Percentiles rank a stretch among this genome's conserved stretches.
These are phyloP conservation scores for Oryzias javanicus DNA, from an alignment of 2,113 vertebrate species.

Conservation along the genomic window DNA sequence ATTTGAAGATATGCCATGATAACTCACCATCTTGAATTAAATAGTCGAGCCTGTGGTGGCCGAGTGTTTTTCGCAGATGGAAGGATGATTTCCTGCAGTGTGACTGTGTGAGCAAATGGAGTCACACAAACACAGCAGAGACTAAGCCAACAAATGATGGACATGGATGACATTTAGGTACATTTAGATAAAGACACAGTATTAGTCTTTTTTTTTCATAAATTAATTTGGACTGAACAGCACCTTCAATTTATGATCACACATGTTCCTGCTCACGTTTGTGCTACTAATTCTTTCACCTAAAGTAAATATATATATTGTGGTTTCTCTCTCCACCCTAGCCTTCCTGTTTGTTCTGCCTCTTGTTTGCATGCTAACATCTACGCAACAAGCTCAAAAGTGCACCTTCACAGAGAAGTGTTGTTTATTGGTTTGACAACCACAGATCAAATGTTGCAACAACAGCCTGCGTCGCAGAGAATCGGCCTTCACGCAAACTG, in stretches of 20 bases:
- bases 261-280: too few species aligned
- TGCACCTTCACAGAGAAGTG: constrained; percentile 23
- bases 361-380: constrained; percentile 54
- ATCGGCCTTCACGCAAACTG: constrained; percentile 8
- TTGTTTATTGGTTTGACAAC: constrained; percentile 40
- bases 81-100: constrained; percentile 3
- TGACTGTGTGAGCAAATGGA: constrained; percentile 8
- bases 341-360: not conserved
- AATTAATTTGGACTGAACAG: too few species aligned
- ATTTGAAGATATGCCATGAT: too few species aligned
- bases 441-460: constrained; percentile 25
- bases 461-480: constrained; percentile 20
- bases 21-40: too few species aligned
- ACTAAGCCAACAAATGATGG: not conserved
- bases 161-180: not conserved
- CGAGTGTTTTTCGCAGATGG: constrained; percentile 3
- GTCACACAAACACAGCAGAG: constrained; percentile 6
- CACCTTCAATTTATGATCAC: too few species aligned
- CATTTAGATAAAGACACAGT: too few species aligned
- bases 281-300: too few species aligned
- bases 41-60: too few species aligned
- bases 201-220: too few species aligned
- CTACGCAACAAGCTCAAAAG: constrained; percentile 44
- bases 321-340: not conserved
- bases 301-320: constrained; percentile 13